Conservation (phyloP, 2,113 vertebrate genomes). For the Scomber japonicus region DNA sequence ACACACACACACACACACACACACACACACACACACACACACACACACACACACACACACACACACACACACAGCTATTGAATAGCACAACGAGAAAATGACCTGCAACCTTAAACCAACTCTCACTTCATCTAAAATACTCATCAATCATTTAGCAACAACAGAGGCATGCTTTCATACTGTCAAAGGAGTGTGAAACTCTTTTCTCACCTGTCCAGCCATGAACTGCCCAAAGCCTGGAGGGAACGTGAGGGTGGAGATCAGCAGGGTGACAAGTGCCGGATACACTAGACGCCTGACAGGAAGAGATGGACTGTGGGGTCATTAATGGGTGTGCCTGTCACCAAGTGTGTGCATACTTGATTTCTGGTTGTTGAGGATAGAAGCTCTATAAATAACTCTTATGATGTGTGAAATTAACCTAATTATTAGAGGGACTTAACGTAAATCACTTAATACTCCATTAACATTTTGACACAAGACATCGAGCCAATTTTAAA, state of each 20-base stretch:
- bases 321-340: constrained; percentile 72
- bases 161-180: background rate
- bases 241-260: constrained; percentile 96
- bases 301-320: constrained; percentile 79
- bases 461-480: constrained; percentile 28
- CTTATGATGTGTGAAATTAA: constrained; percentile 31
- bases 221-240: constrained; percentile 98
- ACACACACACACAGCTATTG: background rate
- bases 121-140: constrained; percentile 27
- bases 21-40: too few relatives aligned
- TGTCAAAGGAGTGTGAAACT: constrained; percentile 50
- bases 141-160: constrained; percentile 45
- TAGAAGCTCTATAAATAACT: constrained; percentile 30
- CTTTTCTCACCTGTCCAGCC: constrained; percentile 93
- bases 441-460: constrained; percentile 14
- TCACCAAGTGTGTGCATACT: constrained; percentile 45
- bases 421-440: constrained; percentile 41
- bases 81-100: background rate
- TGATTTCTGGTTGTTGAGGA: constrained; percentile 33
- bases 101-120: background rate
- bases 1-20: too few relatives aligned
- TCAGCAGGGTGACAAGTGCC: constrained; percentile 93
- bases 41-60: too few relatives aligned
- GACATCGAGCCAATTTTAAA: constrained; percentile 16
- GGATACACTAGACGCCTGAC: constrained; percentile 95